Conservation (phyloP, 2,113 vertebrate species). For the Scophthalmus maximus region DNA sequence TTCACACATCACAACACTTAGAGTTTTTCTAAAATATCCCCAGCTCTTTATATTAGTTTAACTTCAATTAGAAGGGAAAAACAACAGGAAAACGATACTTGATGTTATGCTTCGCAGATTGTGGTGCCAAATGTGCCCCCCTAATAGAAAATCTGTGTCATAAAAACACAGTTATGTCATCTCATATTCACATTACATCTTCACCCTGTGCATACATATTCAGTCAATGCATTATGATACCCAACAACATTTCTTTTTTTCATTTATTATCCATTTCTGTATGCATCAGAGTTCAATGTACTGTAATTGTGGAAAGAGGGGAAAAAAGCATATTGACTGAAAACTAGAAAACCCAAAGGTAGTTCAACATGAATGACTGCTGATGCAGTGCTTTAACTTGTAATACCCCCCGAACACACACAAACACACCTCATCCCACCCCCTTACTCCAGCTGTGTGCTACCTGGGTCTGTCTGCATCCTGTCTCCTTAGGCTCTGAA, state of each 20-base stretch:
- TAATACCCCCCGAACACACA: constrained; percentile 2
- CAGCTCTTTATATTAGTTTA: not conserved
- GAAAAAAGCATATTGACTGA: not conserved
- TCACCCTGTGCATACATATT: not conserved
- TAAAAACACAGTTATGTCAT: constrained; percentile 23
- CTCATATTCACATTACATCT: constrained; percentile 11
- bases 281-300: not conserved
- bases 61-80: not conserved
- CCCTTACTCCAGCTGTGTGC: constrained; percentile 52
- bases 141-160: not conserved
- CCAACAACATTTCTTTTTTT: constrained; percentile 2
- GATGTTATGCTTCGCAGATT: not conserved
- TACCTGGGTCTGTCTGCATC: constrained; percentile 38
- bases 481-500: constrained; percentile 53
- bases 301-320: not conserved
- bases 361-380: constrained; percentile 42
- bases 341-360: constrained; percentile 36
- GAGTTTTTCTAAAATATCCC: not conserved
- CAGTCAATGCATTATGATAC: constrained; percentile 5
- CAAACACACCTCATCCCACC: not conserved
- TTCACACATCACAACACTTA: too few relatives aligned
- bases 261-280: constrained; percentile 7
- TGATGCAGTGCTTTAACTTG: constrained; percentile 47
- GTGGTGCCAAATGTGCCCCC: constrained; percentile 8
- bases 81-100: not conserved